Conservation (phyloP, 2,797 vertebrate species). For the Gorsachius magnificus region DNA sequence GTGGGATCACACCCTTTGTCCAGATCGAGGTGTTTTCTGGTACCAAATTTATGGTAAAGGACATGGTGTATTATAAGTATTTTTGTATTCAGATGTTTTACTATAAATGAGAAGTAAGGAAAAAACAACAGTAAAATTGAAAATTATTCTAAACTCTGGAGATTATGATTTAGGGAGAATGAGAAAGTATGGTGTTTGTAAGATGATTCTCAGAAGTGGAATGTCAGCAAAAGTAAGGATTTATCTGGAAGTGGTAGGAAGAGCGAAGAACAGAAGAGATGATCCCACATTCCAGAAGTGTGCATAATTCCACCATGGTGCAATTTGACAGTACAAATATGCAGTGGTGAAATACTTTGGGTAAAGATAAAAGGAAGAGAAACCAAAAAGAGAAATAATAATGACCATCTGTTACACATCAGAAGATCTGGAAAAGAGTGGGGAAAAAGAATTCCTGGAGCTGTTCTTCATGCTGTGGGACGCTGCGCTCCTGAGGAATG, state of each 20-base stretch:
- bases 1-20: not conserved
- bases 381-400: constrained; percentile 46
- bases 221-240: not conserved
- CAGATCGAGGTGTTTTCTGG: not conserved
- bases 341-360: constrained; percentile 19
- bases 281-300: constrained; percentile 26
- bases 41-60: not conserved
- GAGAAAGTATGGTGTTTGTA: not conserved
- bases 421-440: constrained; percentile 5
- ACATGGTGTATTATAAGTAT: not conserved
- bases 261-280: not conserved
- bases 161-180: not conserved
- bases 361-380: constrained; percentile 51
- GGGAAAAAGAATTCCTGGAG: not conserved
- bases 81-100: not conserved
- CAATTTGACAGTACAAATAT: constrained; percentile 29
- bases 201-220: not conserved
- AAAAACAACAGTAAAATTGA: not conserved
- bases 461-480: not conserved
- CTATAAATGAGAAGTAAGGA: not conserved
- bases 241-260: constrained; percentile 13
- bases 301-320: constrained; percentile 6
- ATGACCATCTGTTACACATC: constrained; percentile 45
- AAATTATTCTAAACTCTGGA: not conserved
- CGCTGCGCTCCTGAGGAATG: not conserved